Conservation (phyloP, 2,113 vertebrate genomes). For the Sorex araneus region DNA sequence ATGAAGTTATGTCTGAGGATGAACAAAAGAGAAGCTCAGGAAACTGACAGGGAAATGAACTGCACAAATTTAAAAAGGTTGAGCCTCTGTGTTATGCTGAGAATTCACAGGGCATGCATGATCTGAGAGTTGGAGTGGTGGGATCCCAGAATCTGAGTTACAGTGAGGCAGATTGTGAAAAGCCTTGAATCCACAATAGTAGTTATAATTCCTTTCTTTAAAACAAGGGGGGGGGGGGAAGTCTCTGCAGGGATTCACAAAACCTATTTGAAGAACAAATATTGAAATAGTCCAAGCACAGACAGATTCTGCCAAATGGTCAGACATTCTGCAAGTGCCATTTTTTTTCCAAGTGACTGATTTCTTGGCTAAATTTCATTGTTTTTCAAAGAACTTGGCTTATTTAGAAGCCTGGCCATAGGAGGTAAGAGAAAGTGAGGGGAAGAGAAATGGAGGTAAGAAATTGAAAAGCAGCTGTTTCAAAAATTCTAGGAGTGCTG, state of each 20-base stretch:
- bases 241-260: constrained; percentile 26
- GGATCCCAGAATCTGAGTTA: not conserved
- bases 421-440: not conserved
- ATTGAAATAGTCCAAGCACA: constrained; percentile 43
- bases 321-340: not conserved
- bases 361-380: constrained; percentile 61
- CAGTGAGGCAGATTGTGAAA: too few relatives aligned
- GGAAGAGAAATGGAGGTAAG: not conserved
- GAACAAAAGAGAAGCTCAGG: not conserved
- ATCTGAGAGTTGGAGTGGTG: not conserved
- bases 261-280: constrained; percentile 40
- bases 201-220: not conserved
- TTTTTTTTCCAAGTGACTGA: constrained; percentile 59
- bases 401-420: not conserved
- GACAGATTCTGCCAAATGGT: constrained; percentile 43
- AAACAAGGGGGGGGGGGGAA: not conserved
- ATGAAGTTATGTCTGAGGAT: not conserved
- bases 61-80: not conserved
- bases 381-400: constrained; percentile 48
- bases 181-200: not conserved
- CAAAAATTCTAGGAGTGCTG: not conserved
- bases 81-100: not conserved
- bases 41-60: not conserved
- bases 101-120: not conserved
- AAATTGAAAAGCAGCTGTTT: not conserved